Base-by-base conservation (phyloP, 2,797 vertebrate genomes). In the Sternotherus odoratus region DNA sequence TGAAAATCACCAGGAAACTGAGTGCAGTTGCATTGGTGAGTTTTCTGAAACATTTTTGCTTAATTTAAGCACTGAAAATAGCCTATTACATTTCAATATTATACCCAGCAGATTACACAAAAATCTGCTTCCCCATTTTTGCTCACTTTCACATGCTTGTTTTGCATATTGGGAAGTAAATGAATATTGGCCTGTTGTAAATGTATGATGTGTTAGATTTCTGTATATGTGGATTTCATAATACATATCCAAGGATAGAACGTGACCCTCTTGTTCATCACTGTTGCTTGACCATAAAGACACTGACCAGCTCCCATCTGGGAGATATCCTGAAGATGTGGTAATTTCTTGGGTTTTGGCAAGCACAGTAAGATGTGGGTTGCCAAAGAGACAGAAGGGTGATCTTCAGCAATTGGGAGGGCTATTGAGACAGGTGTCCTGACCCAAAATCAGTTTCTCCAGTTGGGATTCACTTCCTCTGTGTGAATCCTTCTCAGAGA, bases 21-120 rank as follows among this genome's bases (percentile, higher is more conserved):
- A 98, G 75, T 96, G 94, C 81, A 98, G 97, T 96, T 99, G 98
- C 89, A 97, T 98, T 60, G 99, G 99, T 99, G 96, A 95, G 98
- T 97, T 88, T 89, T 30, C 43, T 89, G 49, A 82, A 83, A 91
- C 60, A 63, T 72, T 89, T 87, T 48, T 6, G 26, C 48, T n/a
- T 39, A n/a, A 33, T 81, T 63, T 91, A 21, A 48, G 28, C 33
- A 74, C 30, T 26, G 17, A n/a, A 85, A 49, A 60, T 49, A 17
- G 36, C 48, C 46, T n/a, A 75, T 46, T 26, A 30, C 4, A 48
- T 46, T 30, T 48, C 26, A 28, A 30, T 75, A 30, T 75, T 75
- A 30, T 46, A 30, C 13, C 46, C 43, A 75, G 13, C 12, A 48
- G 24, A n/a, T 93, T 11, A 15, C 83, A 69, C 4, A 50, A 57